Percentiles rank a stretch among this genome's conserved stretches.
Evolutionary conservation across 2,888 invertebrate genomes (phyloP).

Genomic region (Augiades crinisus): DNA sequence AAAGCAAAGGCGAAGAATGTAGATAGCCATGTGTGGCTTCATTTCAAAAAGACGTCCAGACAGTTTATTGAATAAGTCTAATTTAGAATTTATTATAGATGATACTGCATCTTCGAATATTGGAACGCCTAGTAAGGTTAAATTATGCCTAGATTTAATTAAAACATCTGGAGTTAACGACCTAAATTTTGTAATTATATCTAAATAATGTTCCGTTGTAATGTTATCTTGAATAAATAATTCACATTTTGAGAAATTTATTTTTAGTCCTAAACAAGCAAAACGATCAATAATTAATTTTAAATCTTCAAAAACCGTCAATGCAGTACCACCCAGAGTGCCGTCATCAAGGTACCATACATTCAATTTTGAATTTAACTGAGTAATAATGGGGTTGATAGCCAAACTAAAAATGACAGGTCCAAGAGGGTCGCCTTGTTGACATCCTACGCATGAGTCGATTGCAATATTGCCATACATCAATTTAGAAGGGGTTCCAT

Average conservation of each 20-base stretch:
- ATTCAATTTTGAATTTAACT: conserved; percentile 5
- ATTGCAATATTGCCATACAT: not conserved
- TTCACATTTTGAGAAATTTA: not conserved
- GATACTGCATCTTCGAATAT: not conserved
- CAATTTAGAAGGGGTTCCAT: not conserved
- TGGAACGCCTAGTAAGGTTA: not conserved
- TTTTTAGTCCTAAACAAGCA: not conserved
- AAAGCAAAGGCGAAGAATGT: too few relatives aligned
- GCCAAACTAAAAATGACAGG: conserved; percentile 1
- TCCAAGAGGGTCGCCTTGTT: not conserved
- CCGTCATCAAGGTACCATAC: conserved; percentile 1
- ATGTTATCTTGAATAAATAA: too few relatives aligned
- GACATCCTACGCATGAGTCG: too few relatives aligned
- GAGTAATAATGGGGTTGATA: not conserved
- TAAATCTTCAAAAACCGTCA: not conserved
- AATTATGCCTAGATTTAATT: not conserved
- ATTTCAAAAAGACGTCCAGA: too few relatives aligned
- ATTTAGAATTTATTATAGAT: not conserved
- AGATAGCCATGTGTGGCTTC: too few relatives aligned
- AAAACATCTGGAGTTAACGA: not conserved
- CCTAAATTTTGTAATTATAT: not conserved
- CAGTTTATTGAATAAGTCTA: too few relatives aligned
- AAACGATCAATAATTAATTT: not conserved
- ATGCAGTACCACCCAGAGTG: not conserved
- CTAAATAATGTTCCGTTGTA: too few relatives aligned